A percentile compares a stretch with the other conserved stretches of the same genome.
Evolutionary conservation across 2,888 invertebrate species (phyloP).

Genomic region (Rhamnusium bicolor): DNA sequence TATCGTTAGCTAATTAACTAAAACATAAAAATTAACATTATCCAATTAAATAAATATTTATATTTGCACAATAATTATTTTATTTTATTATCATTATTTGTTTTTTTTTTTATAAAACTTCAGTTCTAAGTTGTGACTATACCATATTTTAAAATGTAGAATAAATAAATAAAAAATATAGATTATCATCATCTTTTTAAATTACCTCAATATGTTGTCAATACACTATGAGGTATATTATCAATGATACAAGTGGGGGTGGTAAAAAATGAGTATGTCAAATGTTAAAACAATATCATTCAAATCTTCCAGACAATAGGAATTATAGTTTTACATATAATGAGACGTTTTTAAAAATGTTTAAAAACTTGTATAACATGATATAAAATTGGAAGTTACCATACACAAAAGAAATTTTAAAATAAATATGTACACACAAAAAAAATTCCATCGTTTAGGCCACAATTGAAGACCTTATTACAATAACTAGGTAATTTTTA

Average conservation of each 20-base stretch:
- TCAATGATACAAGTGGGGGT: neutral
- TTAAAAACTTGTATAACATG: too few species aligned
- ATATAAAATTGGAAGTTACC: too few species aligned
- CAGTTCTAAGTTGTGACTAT: neutral
- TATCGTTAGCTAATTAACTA: neutral
- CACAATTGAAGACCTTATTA: too few species aligned
- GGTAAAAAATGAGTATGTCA: neutral
- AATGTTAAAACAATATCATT: neutral
- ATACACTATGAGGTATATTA: neutral
- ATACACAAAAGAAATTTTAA: too few species aligned
- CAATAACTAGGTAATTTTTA: too few species aligned
- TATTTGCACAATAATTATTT: neutral
- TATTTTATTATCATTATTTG: neutral
- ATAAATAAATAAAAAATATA: conserved; percentile 7
- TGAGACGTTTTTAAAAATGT: too few species aligned
- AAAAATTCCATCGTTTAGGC: too few species aligned
- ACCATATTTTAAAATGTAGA: conserved; percentile 4
- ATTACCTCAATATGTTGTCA: neutral
- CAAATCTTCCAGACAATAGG: neutral
- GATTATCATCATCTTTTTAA: neutral
- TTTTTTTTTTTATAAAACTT: neutral
- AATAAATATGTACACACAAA: too few species aligned
- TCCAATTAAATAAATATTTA: neutral
- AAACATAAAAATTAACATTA: neutral
- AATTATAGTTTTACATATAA: too few species aligned